phyloP scores from a whole-genome alignment of 2,113 vertebrate genomes.

The Sander vitreus region DNA sequence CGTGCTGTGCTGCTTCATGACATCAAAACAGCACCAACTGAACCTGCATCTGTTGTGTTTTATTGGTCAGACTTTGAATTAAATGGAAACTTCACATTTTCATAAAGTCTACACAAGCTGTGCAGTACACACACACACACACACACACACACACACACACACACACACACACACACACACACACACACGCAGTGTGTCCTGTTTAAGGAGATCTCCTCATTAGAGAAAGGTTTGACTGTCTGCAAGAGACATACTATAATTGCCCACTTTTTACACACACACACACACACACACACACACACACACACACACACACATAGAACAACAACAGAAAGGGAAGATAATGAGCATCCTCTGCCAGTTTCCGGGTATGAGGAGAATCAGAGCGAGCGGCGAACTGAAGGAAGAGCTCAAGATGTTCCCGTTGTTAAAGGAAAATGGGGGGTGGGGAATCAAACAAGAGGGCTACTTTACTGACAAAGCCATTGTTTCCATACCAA shows the following conservation, averaged over 20 bases:
- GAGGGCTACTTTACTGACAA: conserved; percentile 49
- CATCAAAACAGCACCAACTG: conserved; percentile 38
- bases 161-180: too few relatives aligned
- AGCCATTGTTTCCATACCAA: conserved; percentile 57
- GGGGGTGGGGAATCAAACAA: conserved; percentile 36
- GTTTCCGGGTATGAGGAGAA: conserved; percentile 50
- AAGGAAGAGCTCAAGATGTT: conserved; percentile 61
- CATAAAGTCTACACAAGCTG: conserved; percentile 35
- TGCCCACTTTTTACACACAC: conserved; percentile 54
- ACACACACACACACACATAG: conserved; percentile 2
- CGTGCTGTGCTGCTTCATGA: conserved; percentile 1
- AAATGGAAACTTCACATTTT: conserved; percentile 50
- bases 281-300: too few relatives aligned
- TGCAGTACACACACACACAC: conserved; percentile 1
- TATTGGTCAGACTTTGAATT: conserved; percentile 54
- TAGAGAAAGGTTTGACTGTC: conserved; percentile 60
- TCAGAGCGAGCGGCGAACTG: conserved; percentile 50
- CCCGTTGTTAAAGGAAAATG: conserved; percentile 55
- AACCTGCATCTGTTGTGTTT: conserved; percentile 26
- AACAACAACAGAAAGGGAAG: conserved; percentile 54
- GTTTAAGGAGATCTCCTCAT: conserved; percentile 69
- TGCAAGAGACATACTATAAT: conserved; percentile 54
- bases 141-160: too few relatives aligned
- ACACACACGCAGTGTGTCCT: conserved; percentile 19
- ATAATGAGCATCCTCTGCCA: conserved; percentile 73